phyloP scores from a whole-genome alignment of 1,140 invertebrate genomes.

The Cryptotermes secundus region DNA sequence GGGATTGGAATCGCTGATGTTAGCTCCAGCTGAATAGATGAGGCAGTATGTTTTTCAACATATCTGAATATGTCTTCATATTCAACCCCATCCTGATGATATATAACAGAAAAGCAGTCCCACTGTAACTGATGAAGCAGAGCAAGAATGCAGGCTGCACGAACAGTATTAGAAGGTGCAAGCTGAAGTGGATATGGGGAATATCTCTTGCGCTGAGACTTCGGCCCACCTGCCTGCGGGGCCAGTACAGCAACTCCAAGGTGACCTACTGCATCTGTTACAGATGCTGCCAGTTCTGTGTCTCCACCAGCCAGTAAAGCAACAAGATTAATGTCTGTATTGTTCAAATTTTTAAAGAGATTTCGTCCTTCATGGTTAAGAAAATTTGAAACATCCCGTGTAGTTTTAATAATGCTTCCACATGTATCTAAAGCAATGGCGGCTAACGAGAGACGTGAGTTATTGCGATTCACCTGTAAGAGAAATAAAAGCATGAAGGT shows the following conservation, averaged over 20 bases:
- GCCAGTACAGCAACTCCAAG: conserved; percentile 23
- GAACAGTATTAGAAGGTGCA: conserved; percentile 40
- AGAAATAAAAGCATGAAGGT: not conserved
- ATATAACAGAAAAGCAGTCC: conserved; percentile 42
- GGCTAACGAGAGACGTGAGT: conserved; percentile 32
- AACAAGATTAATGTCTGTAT: not conserved
- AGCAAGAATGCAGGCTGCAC: conserved; percentile 39
- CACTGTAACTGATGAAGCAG: conserved; percentile 41
- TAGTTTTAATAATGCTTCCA: conserved; percentile 35
- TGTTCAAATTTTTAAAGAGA: conserved; percentile 1
- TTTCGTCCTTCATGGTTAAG: conserved; percentile 24
- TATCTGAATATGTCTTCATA: conserved; percentile 40
- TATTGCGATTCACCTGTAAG: conserved; percentile 26
- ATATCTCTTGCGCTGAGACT: not conserved
- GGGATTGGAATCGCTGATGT: not conserved
- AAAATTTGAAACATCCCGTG: conserved; percentile 42
- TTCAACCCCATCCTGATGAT: conserved; percentile 39
- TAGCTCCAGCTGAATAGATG: not conserved
- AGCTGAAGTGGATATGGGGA: conserved; percentile 43
- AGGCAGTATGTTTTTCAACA: conserved; percentile 34
- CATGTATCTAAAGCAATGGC: conserved; percentile 39
- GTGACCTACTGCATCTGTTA: not conserved
- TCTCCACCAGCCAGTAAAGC: conserved; percentile 12
- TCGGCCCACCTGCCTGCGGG: not conserved
- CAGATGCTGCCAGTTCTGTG: conserved; percentile 16